Evolutionary conservation across 2,888 invertebrate genomes (phyloP).

Genomic region (Epirrhoe alternata): DNA sequence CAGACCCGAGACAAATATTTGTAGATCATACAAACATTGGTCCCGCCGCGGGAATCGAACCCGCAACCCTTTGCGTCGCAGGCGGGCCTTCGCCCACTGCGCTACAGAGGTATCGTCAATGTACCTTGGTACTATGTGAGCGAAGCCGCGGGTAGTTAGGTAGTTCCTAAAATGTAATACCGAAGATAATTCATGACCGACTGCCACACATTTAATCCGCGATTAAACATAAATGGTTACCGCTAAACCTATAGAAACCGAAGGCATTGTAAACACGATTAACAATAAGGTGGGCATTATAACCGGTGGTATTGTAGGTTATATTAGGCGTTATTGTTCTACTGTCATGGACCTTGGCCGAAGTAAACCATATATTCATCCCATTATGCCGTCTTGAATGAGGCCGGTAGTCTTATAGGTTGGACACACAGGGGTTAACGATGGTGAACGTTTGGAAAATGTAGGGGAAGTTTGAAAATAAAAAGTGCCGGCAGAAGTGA

Average conservation of each 20-base stretch:
- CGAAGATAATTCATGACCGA: constrained; percentile 19
- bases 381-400: constrained; percentile 79
- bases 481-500: no score
- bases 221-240: constrained; percentile 39
- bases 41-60: no score
- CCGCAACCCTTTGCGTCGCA: no score
- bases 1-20: no score
- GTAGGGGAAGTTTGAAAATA: no score
- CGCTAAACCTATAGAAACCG: constrained; percentile 48
- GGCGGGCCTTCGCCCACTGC: no score
- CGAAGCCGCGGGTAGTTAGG: no score
- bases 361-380: constrained; percentile 78
- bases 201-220: constrained; percentile 20
- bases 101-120: no score
- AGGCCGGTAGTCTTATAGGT: constrained; percentile 55
- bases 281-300: constrained; percentile 54
- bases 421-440: constrained; percentile 47
- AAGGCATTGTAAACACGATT: constrained; percentile 57
- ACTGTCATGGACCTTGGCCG: constrained; percentile 71
- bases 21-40: no score
- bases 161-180: constrained; percentile 8
- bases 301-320: constrained; percentile 47
- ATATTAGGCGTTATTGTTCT: constrained; percentile 72
- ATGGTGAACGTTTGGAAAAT: background rate
- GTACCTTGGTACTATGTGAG: no score